Evolutionary conservation across 2,888 invertebrate species (phyloP).

Genomic region (Melanotus villosus): DNA sequence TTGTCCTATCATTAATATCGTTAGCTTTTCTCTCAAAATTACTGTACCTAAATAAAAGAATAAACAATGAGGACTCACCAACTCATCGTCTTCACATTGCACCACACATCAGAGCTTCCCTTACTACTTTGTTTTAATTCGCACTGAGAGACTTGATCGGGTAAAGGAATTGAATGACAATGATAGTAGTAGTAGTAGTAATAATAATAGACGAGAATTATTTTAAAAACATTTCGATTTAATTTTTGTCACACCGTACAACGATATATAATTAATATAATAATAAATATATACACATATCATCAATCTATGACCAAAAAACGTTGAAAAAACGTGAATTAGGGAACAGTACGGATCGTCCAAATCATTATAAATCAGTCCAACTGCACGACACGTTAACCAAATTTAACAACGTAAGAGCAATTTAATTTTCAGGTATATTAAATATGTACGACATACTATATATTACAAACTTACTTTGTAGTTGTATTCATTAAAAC

Average conservation of each 20-base stretch:
- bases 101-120: slow-evolving; percentile 34
- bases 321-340: slow-evolving; percentile 56
- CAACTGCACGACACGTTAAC: slow-evolving; percentile 64
- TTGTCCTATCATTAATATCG: slow-evolving; percentile 56
- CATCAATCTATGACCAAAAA: slow-evolving; percentile 58
- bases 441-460: slow-evolving; percentile 65
- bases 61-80: slow-evolving; percentile 58
- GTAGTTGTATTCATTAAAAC: slow-evolving; percentile 64
- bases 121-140: slow-evolving; percentile 28
- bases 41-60: slow-evolving; percentile 52
- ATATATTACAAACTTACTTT: slow-evolving; percentile 64
- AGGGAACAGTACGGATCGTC: slow-evolving; percentile 60
- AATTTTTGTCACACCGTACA: slow-evolving; percentile 69
- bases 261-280: slow-evolving; percentile 68
- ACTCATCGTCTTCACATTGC: slow-evolving; percentile 40
- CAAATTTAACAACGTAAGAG: slow-evolving; percentile 62
- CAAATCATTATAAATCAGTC: slow-evolving; percentile 49
- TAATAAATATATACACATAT: slow-evolving; percentile 67
- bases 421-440: slow-evolving; percentile 41
- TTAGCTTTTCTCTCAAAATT: slow-evolving; percentile 53
- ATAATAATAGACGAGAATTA: slow-evolving; percentile 53
- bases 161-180: slow-evolving; percentile 42
- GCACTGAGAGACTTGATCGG: slow-evolving; percentile 26
- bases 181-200: too few relatives aligned
- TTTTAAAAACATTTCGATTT: slow-evolving; percentile 67